Evolutionary conservation across 2,888 invertebrate species (phyloP).

Genomic region (Parnassius orleans): DNA sequence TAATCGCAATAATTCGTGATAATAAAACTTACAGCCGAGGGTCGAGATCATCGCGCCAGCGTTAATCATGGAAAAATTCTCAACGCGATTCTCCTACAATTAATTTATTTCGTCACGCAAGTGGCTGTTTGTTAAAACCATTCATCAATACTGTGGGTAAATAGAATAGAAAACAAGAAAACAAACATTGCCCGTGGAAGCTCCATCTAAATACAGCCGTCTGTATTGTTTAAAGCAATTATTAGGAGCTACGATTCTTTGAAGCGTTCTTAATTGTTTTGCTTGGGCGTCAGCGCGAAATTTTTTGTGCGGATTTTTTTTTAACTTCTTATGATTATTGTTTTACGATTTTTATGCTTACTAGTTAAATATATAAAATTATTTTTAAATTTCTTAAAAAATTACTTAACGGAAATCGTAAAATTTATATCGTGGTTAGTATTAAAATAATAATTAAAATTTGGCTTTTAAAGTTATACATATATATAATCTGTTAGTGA

Average conservation of each 20-base stretch:
- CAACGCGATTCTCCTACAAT: conserved; percentile 28
- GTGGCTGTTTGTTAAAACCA: conserved; percentile 11
- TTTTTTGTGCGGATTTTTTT: conserved; percentile 1
- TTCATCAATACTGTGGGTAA: conserved; percentile 13
- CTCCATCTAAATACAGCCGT: background rate
- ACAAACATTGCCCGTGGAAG: conserved; percentile 7
- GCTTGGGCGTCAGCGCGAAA: background rate
- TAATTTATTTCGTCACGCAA: conserved; percentile 36
- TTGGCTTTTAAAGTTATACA: too few relatives aligned
- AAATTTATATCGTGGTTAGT: too few relatives aligned
- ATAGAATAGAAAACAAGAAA: conserved; percentile 16
- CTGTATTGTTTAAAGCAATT: conserved; percentile 8
- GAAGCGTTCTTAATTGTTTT: conserved; percentile 18
- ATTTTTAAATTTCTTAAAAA: background rate
- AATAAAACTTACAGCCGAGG: conserved; percentile 17
- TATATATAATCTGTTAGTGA: too few relatives aligned
- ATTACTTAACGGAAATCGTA: too few relatives aligned
- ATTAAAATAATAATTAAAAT: too few relatives aligned
- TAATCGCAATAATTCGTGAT: conserved; percentile 13
- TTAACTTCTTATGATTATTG: background rate
- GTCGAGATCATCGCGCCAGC: conserved; percentile 2
- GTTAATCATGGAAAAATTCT: conserved; percentile 12
- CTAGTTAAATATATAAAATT: background rate
- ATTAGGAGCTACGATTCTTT: conserved; percentile 14
- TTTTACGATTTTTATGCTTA: background rate